A percentile compares a stretch with the other conserved stretches of the same genome.
These are phyloP conservation scores for Piezodorus guildinii DNA, from an alignment of 1,140 invertebrate genomes.

Conservation along the genomic window DNA sequence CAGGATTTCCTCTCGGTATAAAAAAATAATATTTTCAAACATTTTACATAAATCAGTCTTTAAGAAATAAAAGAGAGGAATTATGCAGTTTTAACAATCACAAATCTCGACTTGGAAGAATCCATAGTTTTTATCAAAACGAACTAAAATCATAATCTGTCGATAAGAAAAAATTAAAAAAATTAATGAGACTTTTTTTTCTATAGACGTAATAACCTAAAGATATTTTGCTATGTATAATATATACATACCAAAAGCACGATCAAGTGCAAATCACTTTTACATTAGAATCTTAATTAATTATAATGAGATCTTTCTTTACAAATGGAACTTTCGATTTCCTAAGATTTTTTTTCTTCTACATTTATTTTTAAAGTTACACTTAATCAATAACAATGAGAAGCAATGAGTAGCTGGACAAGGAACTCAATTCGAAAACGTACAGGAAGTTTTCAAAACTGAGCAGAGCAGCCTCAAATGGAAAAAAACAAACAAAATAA, in stretches of 20 bases:
- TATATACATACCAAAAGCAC: slow-evolving; percentile 8
- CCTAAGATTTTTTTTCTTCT: background rate
- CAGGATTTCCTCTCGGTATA: background rate
- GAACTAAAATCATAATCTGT: too few relatives aligned
- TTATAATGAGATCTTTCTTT: slow-evolving; percentile 11
- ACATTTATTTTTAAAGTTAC: background rate
- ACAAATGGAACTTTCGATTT: slow-evolving; percentile 7
- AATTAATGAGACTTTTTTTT: too few relatives aligned
- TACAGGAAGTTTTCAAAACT: background rate
- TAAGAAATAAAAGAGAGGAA: slow-evolving; percentile 6
- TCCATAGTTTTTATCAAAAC: too few relatives aligned
- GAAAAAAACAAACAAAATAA: background rate
- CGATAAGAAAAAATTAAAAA: too few relatives aligned
- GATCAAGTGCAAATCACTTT: background rate
- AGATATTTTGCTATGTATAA: background rate
- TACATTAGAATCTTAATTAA: slow-evolving; percentile 1
- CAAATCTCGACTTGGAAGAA: too few relatives aligned
- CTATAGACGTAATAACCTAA: too few relatives aligned
- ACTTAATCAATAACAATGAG: background rate
- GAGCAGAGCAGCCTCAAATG: background rate
- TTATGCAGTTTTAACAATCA: background rate
- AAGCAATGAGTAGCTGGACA: slow-evolving; percentile 2
- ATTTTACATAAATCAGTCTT: slow-evolving; percentile 2
- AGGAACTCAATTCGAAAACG: background rate
- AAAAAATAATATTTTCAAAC: background rate